These are phyloP conservation scores for Nyctereutes procyonoides DNA, from an alignment of 2,113 vertebrate species.

Conservation along the genomic window DNA sequence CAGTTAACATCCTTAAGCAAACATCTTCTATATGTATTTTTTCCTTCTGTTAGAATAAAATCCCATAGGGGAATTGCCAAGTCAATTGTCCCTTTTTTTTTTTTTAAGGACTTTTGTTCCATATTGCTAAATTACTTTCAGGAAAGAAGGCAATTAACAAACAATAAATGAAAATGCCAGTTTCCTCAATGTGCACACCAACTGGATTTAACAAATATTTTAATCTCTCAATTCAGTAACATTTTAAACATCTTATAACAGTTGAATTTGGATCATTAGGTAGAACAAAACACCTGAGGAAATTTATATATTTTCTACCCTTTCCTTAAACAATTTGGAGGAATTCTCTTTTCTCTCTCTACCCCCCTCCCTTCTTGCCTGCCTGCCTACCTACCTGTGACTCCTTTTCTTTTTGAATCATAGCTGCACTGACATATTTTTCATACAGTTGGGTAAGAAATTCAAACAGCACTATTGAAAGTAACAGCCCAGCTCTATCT, in stretches of 20 bases:
- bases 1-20: conserved; percentile 48
- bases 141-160: conserved; percentile 69
- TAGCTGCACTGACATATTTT: not conserved
- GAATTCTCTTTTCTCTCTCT: not conserved
- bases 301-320: conserved; percentile 22
- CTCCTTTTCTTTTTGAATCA: not conserved
- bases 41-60: conserved; percentile 45
- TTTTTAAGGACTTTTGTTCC: conserved; percentile 23
- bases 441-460: not conserved
- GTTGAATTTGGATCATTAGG: conserved; percentile 30
- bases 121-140: conserved; percentile 55
- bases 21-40: not conserved
- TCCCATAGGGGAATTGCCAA: not conserved
- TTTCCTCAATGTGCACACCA: conserved; percentile 29
- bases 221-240: conserved; percentile 54
- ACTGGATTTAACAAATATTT: conserved; percentile 41
- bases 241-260: conserved; percentile 19
- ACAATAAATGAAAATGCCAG: conserved; percentile 45
- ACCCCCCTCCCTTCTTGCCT: not conserved
- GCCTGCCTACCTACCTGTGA: not conserved
- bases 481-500: not conserved
- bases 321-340: not conserved
- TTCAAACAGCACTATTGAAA: not conserved
- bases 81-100: not conserved
- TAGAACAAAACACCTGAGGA: conserved; percentile 39